Conservation (phyloP, 2,797 vertebrate genomes). For the Thaleichthys pacificus region DNA sequence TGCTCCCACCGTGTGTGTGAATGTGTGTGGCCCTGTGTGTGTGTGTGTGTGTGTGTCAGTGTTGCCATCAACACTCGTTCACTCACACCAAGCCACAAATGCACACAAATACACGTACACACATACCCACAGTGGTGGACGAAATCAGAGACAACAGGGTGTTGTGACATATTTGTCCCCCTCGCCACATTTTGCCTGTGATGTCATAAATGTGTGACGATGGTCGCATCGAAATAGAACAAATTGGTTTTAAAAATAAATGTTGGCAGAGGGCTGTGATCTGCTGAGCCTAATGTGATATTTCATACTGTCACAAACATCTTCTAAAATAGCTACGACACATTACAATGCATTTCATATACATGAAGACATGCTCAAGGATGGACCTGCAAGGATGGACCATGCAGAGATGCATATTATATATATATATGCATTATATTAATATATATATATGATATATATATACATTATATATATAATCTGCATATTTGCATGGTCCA, state of each 20-base stretch:
- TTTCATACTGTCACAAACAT: background rate
- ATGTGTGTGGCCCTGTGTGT: slow-evolving; percentile 12
- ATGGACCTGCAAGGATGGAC: background rate
- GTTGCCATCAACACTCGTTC: background rate
- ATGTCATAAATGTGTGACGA: slow-evolving; percentile 3
- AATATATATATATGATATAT: too few relatives aligned
- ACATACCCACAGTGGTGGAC: background rate
- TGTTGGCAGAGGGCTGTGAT: background rate
- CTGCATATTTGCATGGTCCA: too few relatives aligned
- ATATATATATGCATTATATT: too few relatives aligned
- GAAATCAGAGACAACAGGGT: slow-evolving; percentile 1
- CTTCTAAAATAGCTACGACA: background rate
- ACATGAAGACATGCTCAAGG: background rate
- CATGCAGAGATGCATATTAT: too few relatives aligned
- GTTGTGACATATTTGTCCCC: slow-evolving; percentile 6
- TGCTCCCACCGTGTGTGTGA: slow-evolving; percentile 35
- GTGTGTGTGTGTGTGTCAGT: slow-evolving; percentile 9
- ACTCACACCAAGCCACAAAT: background rate
- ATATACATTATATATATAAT: too few relatives aligned
- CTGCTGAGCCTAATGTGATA: background rate
- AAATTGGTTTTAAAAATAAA: background rate
- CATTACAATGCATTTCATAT: background rate
- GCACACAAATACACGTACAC: slow-evolving; percentile 1
- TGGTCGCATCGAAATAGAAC: background rate
- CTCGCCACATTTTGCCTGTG: background rate